A percentile compares a stretch with the other conserved stretches of the same genome.
Evolutionary conservation across 1,140 invertebrate genomes (phyloP).

Genomic region (Babylonia areolata): DNA sequence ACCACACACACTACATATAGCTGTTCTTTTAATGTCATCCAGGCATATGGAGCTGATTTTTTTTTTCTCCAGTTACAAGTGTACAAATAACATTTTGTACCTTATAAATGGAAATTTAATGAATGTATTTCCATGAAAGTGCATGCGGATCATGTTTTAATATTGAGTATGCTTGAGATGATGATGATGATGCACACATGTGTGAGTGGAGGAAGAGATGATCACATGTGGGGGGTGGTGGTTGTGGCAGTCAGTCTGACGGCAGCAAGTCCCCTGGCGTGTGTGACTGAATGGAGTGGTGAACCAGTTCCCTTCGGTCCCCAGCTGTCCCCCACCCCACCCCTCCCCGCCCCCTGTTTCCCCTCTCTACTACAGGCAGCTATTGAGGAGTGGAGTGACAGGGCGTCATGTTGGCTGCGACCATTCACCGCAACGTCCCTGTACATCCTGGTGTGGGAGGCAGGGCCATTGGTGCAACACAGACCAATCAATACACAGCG

Average conservation of each 20-base stretch:
- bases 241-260: background rate
- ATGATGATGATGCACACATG: background rate
- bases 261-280: background rate
- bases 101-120: background rate
- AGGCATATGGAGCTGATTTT: background rate
- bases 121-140: no score
- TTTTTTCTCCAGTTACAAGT: background rate
- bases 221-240: background rate
- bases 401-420: background rate
- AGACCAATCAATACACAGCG: no score
- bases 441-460: no score
- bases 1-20: background rate
- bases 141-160: background rate
- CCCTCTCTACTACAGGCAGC: constrained; percentile 1
- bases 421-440: no score
- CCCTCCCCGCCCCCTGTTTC: background rate
- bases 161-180: background rate
- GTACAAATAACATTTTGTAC: background rate
- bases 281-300: no score
- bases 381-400: background rate
- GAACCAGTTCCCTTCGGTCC: no score
- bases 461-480: no score
- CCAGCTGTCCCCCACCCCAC: background rate
- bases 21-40: background rate
- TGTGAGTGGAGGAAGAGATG: background rate